Base-by-base conservation (phyloP, 2,797 vertebrate genomes). In the Cossypha polioptera region DNA sequence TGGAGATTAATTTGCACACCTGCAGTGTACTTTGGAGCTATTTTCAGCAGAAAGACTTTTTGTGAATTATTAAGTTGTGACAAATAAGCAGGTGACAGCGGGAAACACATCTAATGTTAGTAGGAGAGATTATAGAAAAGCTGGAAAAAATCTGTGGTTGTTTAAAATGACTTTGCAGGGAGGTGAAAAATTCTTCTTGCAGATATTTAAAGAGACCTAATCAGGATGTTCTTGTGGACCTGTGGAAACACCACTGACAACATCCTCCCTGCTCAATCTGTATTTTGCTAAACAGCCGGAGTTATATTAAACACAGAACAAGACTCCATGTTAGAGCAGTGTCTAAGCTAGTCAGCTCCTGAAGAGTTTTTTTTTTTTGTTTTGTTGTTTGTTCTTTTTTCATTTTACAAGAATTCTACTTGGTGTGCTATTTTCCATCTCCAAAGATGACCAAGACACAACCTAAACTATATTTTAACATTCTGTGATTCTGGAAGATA, bases 401-500 rank as follows among this genome's bases (percentile, higher is more conserved):
- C 8, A 29, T 53, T 84, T 79, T 36, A 43, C 28, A 76, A 28
- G 29, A 57, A 45, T 45, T 57, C 40, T 71, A 59, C 11, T 68
- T 4, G 2, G 12, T 1, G 1, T 36, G 20, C 2, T 40, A 10
- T 78, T 55, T 51, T 17, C 2, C 5, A 17, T 29, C 10, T 9
- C 24, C 14, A 17, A 83, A 80, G 29, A 50, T 26, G 33, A 71
- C 15, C 0, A 6, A 75, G 21, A 84, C 9, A 53, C 7, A 59
- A 40, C 3, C 29, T 66, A 38, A 94, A 47, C 25, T 3, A 7
- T 28, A 68, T 55, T 90, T 69, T 59, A 74, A 73, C 26, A 28
- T 40, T 58, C 6, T 45, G 24, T 51, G 24, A 57, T 31, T 57
- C 54, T 51, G 18, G 13, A 40, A 80, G 13, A 9, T 53, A 59